These are phyloP conservation scores for Drosophila picticornis DNA, from an alignment of 2,888 invertebrate genomes.

Conservation along the genomic window DNA sequence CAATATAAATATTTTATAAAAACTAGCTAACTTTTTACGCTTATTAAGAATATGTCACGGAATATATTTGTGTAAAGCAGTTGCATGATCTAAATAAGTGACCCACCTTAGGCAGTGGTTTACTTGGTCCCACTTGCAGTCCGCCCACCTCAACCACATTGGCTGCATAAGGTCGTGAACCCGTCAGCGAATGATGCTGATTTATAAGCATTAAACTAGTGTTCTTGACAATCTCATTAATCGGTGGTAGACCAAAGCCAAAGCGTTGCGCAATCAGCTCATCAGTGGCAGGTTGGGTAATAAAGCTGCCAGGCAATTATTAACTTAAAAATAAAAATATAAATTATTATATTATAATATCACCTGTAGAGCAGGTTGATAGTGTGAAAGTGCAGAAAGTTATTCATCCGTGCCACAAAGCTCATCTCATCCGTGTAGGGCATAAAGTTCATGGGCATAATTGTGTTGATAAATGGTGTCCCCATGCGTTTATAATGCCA, in stretches of 20 bases:
- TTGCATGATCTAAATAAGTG: not conserved
- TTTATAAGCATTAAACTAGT: conserved; percentile 85
- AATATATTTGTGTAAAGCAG: not conserved
- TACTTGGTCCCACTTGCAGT: conserved; percentile 83
- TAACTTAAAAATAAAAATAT: no score
- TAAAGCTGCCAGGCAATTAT: conserved; percentile 50
- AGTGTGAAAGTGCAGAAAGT: conserved; percentile 79
- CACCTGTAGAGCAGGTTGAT: conserved; percentile 70
- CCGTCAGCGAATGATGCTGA: conserved; percentile 86
- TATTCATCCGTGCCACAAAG: conserved; percentile 84
- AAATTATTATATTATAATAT: no score
- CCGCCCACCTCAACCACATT: conserved; percentile 87
- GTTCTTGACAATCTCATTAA: conserved; percentile 84
- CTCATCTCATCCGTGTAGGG: conserved; percentile 85
- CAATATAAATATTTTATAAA: no score
- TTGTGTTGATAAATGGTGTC: conserved; percentile 87
- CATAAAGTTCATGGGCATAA: conserved; percentile 86
- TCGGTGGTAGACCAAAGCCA: conserved; percentile 84
- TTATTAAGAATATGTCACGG: not conserved
- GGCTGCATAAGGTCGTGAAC: conserved; percentile 85
- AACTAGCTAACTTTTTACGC: not conserved
- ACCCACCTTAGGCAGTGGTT: conserved; percentile 75
- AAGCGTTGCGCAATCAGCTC: conserved; percentile 84
- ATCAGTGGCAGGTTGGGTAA: conserved; percentile 83
- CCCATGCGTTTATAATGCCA: conserved; percentile 87